Conservation (phyloP, 2,888 invertebrate species). For the Melieria omissa region DNA sequence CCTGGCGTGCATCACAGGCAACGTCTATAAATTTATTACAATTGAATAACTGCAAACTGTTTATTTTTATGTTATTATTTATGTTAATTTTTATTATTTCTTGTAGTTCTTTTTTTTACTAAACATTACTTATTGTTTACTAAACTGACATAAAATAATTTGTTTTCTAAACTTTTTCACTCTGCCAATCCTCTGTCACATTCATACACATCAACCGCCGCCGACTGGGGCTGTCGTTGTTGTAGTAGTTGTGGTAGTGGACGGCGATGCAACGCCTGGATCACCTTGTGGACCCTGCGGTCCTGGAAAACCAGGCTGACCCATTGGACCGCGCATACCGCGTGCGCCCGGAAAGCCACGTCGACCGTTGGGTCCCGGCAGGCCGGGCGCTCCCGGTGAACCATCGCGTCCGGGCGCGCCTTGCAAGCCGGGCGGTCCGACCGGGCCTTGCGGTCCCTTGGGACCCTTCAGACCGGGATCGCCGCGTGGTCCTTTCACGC, state of each 20-base stretch:
- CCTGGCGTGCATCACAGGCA: no score
- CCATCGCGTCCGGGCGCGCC: conserved; percentile 27
- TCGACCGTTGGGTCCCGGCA: conserved; percentile 27
- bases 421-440: conserved; percentile 25
- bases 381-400: conserved; percentile 17
- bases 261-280: conserved; percentile 36
- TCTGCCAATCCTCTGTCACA: no score
- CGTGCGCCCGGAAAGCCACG: conserved; percentile 30
- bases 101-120: no score
- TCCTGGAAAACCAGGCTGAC: conserved; percentile 39
- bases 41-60: no score
- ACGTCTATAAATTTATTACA: no score
- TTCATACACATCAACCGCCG: no score
- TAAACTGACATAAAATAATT: no score
- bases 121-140: no score
- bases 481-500: conserved; percentile 44
- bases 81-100: no score
- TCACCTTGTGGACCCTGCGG: conserved; percentile 37
- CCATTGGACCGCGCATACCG: conserved; percentile 35
- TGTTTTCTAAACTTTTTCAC: no score
- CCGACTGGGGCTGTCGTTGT: conserved; percentile 1
- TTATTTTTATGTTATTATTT: no score
- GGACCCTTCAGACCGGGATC: conserved; percentile 37
- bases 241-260: conserved; percentile 27
- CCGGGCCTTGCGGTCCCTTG: conserved; percentile 25